Conservation (phyloP, 1,140 invertebrate species). For the Drosophila grimshawi region DNA sequence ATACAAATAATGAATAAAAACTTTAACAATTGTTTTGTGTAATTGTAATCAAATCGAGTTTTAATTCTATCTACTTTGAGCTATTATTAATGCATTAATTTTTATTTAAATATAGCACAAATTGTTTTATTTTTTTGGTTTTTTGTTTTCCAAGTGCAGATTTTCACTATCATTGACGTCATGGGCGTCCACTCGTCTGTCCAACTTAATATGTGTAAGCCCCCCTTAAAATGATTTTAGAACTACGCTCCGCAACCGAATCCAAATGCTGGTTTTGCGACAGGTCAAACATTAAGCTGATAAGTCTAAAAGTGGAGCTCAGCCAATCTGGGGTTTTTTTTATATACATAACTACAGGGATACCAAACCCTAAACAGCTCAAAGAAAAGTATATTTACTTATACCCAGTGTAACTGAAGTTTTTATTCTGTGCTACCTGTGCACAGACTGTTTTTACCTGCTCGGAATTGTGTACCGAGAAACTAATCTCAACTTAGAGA, state of each 20-base stretch:
- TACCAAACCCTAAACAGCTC: background rate
- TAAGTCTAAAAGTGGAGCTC: slow-evolving; percentile 12
- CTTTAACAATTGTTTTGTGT: slow-evolving; percentile 84
- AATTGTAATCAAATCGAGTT: slow-evolving; percentile 63
- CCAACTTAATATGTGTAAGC: background rate
- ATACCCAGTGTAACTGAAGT: no score
- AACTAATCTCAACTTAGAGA: background rate
- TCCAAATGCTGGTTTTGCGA: background rate
- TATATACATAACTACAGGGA: slow-evolving; percentile 13
- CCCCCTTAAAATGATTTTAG: background rate
- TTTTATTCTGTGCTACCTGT: background rate
- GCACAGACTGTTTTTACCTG: background rate
- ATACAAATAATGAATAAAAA: slow-evolving; percentile 83
- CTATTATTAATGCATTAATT: background rate
- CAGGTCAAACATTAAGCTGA: slow-evolving; percentile 9
- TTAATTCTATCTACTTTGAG: background rate
- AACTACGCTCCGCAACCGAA: slow-evolving; percentile 3
- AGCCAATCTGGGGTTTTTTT: background rate
- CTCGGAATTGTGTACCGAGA: background rate
- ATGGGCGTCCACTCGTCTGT: background rate
- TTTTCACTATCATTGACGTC: background rate
- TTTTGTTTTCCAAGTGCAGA: background rate
- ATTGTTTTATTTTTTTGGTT: background rate
- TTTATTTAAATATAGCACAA: slow-evolving; percentile 3
- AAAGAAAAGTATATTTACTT: no score